Percentiles rank a stretch among this genome's conserved stretches.
These are phyloP conservation scores for Chrysina gloriosa DNA, from an alignment of 2,888 invertebrate genomes.

Conservation along the genomic window DNA sequence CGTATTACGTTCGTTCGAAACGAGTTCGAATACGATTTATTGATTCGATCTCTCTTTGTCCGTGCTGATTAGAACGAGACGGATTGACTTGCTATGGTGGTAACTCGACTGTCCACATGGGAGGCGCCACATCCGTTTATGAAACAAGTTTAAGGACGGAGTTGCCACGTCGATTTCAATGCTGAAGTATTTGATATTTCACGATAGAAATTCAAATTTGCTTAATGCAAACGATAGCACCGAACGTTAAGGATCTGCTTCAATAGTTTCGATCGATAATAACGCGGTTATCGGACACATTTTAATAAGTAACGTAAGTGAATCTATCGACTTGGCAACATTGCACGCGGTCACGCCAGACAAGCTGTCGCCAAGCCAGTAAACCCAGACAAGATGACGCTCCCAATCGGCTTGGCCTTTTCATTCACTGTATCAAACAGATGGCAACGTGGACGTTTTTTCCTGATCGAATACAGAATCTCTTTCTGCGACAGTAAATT, in stretches of 20 bases:
- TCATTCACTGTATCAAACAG: slow-evolving; percentile 52
- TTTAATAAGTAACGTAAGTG: slow-evolving; percentile 49
- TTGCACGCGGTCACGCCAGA: slow-evolving; percentile 83
- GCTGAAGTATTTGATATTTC: not conserved
- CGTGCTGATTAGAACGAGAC: not conserved
- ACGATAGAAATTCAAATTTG: not conserved
- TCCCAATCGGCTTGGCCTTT: slow-evolving; percentile 56
- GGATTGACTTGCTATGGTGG: slow-evolving; percentile 49
- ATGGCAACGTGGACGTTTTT: slow-evolving; percentile 41
- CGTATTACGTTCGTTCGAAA: slow-evolving; percentile 67
- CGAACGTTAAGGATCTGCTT: not conserved
- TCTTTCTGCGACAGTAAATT: not conserved
- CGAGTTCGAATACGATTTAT: slow-evolving; percentile 14
- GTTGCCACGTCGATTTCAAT: slow-evolving; percentile 65
- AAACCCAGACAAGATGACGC: slow-evolving; percentile 85
- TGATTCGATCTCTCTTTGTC: slow-evolving; percentile 7
- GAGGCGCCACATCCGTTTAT: slow-evolving; percentile 76
- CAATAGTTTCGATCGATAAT: not conserved
- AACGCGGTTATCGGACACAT: not conserved
- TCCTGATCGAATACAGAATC: slow-evolving; percentile 30
- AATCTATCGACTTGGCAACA: slow-evolving; percentile 74
- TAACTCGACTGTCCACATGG: slow-evolving; percentile 62
- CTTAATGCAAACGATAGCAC: not conserved
- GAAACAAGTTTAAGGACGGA: slow-evolving; percentile 75
- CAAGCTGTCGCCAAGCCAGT: slow-evolving; percentile 93